phyloP scores from a whole-genome alignment of 2,888 invertebrate genomes.

The Pristionchus entomophagus region DNA sequence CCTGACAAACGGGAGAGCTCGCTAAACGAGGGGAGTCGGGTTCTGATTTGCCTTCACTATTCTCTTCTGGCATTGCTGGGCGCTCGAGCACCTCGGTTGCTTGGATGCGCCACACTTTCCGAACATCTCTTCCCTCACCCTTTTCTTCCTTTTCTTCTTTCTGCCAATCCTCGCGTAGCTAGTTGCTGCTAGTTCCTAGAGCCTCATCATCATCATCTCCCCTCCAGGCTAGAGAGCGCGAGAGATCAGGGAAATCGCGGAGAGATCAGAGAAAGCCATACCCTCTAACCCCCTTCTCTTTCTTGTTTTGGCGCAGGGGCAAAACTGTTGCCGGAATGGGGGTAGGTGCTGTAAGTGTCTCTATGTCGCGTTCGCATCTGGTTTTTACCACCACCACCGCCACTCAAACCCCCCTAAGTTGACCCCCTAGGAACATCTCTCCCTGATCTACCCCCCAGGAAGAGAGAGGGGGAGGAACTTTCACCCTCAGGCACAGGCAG shows the following conservation, averaged over 20 bases:
- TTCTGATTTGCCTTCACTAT: no score
- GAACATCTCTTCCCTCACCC: background rate
- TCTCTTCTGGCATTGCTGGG: background rate
- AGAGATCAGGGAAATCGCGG: background rate
- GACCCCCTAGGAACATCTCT: constrained; percentile 19
- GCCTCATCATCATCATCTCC: background rate
- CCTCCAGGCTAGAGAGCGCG: background rate
- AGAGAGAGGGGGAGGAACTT: background rate
- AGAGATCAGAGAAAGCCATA: background rate
- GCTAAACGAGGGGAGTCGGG: no score
- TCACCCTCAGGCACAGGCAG: background rate
- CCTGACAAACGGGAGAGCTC: no score
- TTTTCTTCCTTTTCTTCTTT: background rate
- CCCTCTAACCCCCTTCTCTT: background rate
- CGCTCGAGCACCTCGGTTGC: background rate
- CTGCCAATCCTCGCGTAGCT: no score
- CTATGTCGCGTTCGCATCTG: background rate
- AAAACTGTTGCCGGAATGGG: constrained; percentile 36
- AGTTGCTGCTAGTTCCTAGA: background rate
- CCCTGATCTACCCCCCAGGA: background rate
- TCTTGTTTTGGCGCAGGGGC: constrained; percentile 27
- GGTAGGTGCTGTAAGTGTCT: constrained; percentile 28
- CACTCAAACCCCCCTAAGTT: constrained; percentile 28
- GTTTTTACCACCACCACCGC: constrained; percentile 4
- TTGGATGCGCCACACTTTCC: background rate